These are phyloP conservation scores for Pomatostomus ruficeps DNA, from an alignment of 2,113 vertebrate species.

Conservation along the genomic window DNA sequence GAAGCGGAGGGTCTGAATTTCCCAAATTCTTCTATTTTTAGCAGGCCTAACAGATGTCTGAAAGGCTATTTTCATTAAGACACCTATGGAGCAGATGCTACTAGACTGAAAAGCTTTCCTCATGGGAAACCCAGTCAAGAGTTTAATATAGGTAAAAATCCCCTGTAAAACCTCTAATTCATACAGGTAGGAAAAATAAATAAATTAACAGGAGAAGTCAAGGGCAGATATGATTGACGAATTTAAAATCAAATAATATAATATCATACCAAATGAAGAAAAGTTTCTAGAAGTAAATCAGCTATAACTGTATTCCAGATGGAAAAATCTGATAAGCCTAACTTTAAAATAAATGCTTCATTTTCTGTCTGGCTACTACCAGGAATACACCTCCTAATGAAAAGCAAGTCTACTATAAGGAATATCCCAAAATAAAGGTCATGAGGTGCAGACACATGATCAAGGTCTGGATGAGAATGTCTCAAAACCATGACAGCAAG, in stretches of 20 bases:
- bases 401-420: neutral
- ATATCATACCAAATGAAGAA: neutral
- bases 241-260: neutral
- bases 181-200: neutral
- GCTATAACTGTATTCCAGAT: neutral
- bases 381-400: neutral
- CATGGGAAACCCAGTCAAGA: neutral
- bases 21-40: neutral
- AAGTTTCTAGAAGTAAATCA: neutral
- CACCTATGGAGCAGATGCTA: neutral
- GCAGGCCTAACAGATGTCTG: neutral
- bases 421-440: neutral
- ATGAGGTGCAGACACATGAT: neutral
- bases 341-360: neutral
- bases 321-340: neutral
- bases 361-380: neutral
- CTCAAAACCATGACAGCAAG: neutral
- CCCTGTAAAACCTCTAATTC: neutral
- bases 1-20: neutral
- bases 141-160: neutral
- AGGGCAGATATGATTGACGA: neutral
- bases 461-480: neutral
- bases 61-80: slow-evolving; percentile 1
- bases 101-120: neutral
- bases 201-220: neutral